A percentile compares a stretch with the other conserved stretches of the same genome.
phyloP scores from a whole-genome alignment of 2,888 invertebrate genomes.

The Heterodera filipjevi region DNA sequence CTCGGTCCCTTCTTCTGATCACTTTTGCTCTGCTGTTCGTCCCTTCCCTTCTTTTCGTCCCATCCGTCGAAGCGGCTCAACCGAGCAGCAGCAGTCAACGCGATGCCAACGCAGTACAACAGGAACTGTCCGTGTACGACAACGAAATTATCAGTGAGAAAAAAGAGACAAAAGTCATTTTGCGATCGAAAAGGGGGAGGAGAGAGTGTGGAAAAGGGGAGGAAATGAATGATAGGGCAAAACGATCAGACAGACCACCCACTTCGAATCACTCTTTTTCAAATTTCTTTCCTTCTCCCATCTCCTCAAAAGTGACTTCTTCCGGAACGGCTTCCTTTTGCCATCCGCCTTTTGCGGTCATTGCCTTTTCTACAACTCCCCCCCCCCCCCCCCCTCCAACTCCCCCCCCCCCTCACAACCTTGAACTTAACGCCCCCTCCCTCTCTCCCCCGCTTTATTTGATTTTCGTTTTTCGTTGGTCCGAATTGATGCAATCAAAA shows the following conservation, averaged over 20 bases:
- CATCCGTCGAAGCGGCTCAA: neutral
- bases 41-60: neutral
- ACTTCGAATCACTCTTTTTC: neutral
- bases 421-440: conserved; percentile 2
- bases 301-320: neutral
- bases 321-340: neutral
- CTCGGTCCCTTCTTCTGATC: conserved; percentile 7
- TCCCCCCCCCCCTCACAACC: conserved; percentile 17
- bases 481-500: neutral
- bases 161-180: neutral
- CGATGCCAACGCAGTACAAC: conserved; percentile 5
- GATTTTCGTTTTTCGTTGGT: neutral
- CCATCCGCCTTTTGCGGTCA: conserved; percentile 23
- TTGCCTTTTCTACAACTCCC: neutral
- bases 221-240: neutral
- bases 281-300: neutral
- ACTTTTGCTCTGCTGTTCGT: neutral
- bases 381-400: neutral
- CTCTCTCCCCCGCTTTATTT: conserved; percentile 1
- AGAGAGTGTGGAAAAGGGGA: neutral
- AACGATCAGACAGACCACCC: neutral
- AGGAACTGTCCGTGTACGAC: conserved; percentile 24
- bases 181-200: neutral
- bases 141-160: conserved; percentile 28
- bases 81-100: neutral